phyloP scores from a whole-genome alignment of 2,113 vertebrate species.

The Octodon degus region DNA sequence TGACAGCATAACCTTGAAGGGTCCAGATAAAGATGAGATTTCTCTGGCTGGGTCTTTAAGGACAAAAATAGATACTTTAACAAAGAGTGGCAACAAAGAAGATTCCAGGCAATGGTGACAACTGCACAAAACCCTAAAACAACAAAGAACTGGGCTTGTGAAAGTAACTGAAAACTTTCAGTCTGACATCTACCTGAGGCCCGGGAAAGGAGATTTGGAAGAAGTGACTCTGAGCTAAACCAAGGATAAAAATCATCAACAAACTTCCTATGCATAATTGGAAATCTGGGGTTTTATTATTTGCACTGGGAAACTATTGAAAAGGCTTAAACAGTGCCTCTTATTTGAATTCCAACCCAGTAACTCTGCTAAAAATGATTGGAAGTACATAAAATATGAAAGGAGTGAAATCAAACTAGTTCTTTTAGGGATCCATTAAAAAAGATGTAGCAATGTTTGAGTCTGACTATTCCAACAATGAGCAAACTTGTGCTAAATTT shows the following conservation, averaged over 20 bases:
- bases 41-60: not conserved
- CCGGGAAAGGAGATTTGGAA: not conserved
- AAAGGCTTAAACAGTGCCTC: not conserved
- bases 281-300: not conserved
- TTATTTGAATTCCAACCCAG: not conserved
- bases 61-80: not conserved
- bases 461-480: not conserved
- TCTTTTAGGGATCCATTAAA: not conserved
- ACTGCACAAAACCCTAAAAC: not conserved
- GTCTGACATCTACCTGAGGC: not conserved
- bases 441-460: not conserved
- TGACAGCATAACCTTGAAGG: not conserved
- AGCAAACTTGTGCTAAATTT: constrained; percentile 17
- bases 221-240: not conserved
- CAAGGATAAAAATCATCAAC: not conserved
- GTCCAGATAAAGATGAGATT: not conserved
- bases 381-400: not conserved
- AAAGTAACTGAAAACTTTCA: not conserved
- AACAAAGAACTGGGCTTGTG: not conserved
- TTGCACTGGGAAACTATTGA: not conserved
- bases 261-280: not conserved
- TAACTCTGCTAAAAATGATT: not conserved
- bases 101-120: not conserved
- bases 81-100: not conserved
- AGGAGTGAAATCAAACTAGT: not conserved